These are phyloP conservation scores for Vipera latastei DNA, from an alignment of 2,797 vertebrate species.

Conservation along the genomic window DNA sequence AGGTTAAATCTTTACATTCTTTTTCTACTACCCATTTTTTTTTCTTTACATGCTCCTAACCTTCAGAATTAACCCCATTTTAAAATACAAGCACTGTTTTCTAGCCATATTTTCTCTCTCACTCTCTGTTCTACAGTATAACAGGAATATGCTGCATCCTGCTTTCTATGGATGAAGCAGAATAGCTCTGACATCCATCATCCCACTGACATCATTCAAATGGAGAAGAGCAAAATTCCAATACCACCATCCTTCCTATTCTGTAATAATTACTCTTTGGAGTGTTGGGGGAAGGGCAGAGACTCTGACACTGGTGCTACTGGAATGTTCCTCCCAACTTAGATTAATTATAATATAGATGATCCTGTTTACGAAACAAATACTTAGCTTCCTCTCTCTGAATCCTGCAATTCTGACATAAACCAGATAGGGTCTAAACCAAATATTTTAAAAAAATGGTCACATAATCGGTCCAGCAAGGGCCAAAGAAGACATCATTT, in stretches of 20 bases:
- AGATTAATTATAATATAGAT: background rate
- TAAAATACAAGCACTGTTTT: conserved; percentile 14
- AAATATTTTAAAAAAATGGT: background rate
- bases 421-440: background rate
- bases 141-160: background rate
- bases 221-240: background rate
- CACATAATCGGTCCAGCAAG: background rate
- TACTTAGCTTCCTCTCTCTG: background rate
- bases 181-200: background rate
- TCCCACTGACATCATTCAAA: background rate
- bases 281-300: background rate
- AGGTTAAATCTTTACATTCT: conserved; percentile 59
- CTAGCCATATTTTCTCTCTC: conserved; percentile 7
- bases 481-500: background rate
- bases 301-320: background rate
- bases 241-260: background rate
- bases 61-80: conserved; percentile 25
- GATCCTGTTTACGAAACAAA: background rate
- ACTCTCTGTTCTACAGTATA: background rate
- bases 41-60: conserved; percentile 43
- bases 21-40: conserved; percentile 28
- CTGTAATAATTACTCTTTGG: background rate
- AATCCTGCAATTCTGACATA: background rate
- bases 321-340: background rate
- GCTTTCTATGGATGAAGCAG: background rate